phyloP scores from a whole-genome alignment of 2,888 invertebrate species.

The Keiferia lycopersicella region DNA sequence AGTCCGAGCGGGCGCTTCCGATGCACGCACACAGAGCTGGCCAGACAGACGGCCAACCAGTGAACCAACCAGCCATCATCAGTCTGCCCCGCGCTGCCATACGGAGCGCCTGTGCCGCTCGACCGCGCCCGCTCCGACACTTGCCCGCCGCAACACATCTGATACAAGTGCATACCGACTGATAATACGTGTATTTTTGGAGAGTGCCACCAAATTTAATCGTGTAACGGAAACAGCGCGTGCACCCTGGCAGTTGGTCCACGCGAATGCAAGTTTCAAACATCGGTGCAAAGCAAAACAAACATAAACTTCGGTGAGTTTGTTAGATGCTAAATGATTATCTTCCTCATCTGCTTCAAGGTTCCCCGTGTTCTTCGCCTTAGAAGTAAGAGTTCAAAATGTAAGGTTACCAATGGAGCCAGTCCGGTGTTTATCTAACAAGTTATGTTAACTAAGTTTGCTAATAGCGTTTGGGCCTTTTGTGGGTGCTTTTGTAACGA shows the following conservation, averaged over 20 bases:
- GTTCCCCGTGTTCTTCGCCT: slow-evolving; percentile 1
- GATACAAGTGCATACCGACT: slow-evolving; percentile 55
- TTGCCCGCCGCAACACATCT: slow-evolving; percentile 52
- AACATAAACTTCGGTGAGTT: slow-evolving; percentile 76
- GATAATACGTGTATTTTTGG: slow-evolving; percentile 54
- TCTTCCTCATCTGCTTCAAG: slow-evolving; percentile 41
- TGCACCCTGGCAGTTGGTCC: slow-evolving; percentile 48
- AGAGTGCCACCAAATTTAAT: slow-evolving; percentile 49
- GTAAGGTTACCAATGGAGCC: slow-evolving; percentile 2
- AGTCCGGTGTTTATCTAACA: slow-evolving; percentile 30
- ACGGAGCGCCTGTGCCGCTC: slow-evolving; percentile 52
- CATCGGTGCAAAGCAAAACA: slow-evolving; percentile 66
- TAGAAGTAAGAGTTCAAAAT: not conserved
- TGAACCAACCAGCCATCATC: slow-evolving; percentile 34
- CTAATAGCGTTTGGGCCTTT: slow-evolving; percentile 23
- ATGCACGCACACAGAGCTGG: slow-evolving; percentile 28
- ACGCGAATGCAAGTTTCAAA: slow-evolving; percentile 64
- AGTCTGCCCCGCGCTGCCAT: slow-evolving; percentile 66
- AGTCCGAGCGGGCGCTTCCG: slow-evolving; percentile 52
- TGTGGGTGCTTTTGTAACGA: slow-evolving; percentile 16
- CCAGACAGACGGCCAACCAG: slow-evolving; percentile 32
- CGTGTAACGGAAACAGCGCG: slow-evolving; percentile 55
- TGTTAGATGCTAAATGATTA: slow-evolving; percentile 42
- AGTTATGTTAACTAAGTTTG: slow-evolving; percentile 45
- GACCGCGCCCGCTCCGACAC: slow-evolving; percentile 41